Percentiles rank a stretch among this genome's conserved stretches.
Evolutionary conservation across 30 jellyfish, hydroid and myxozoan species (phyloP).

Genomic region (Catostylus mosaicus): DNA sequence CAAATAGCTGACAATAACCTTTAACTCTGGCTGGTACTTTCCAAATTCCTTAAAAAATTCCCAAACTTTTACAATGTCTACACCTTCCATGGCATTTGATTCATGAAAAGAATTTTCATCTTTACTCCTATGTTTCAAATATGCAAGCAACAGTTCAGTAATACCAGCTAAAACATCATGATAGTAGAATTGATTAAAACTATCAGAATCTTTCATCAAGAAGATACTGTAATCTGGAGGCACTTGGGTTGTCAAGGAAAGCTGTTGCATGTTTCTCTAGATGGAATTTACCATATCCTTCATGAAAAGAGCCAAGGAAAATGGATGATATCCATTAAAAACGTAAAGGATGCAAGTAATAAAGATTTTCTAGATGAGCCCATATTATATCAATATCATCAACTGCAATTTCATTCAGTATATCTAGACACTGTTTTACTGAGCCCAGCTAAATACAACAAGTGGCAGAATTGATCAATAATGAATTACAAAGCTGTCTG

Average conservation of each 20-base stretch:
- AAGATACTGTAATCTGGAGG: conserved; percentile 34
- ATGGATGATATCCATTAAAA: conserved; percentile 35
- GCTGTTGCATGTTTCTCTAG: conserved; percentile 58
- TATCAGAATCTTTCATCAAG: conserved; percentile 58
- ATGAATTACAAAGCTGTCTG: conserved; percentile 15
- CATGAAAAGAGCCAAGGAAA: conserved; percentile 51
- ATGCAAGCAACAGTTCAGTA: conserved; percentile 17
- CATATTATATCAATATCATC: conserved; percentile 51
- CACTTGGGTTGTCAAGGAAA: conserved; percentile 41
- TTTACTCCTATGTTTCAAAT: too few species aligned
- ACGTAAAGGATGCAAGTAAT: conserved; percentile 17
- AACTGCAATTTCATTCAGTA: conserved; percentile 13
- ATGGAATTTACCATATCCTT: conserved; percentile 50
- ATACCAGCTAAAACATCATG: conserved; percentile 56
- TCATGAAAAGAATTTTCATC: too few species aligned
- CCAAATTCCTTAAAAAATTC: neutral
- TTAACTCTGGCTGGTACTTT: conserved; percentile 34
- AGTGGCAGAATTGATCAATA: too few species aligned
- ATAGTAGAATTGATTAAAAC: conserved; percentile 40
- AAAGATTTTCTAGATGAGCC: conserved; percentile 44
- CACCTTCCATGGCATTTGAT: too few species aligned
- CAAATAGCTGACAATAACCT: neutral
- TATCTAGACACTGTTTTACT: conserved; percentile 42
- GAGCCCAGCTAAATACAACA: conserved; percentile 43
- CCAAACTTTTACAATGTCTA: neutral